phyloP scores from a whole-genome alignment of 2,888 invertebrate species.

The Euplagia quadripunctaria region DNA sequence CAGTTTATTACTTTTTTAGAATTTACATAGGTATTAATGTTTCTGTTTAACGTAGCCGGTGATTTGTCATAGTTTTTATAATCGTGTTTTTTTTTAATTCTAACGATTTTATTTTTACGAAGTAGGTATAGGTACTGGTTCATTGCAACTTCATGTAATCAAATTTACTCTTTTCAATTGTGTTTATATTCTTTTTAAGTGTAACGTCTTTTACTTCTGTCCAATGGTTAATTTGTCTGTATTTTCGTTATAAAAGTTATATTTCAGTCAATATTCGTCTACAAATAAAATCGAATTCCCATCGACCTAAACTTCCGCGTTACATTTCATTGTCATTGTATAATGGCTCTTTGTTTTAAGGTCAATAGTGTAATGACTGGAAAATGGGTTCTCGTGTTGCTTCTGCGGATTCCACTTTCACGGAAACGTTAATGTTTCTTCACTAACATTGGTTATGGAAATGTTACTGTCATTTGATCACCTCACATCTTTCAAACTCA shows the following conservation, averaged over 20 bases:
- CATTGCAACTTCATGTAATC: not conserved
- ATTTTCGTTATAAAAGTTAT: not conserved
- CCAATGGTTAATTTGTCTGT: not conserved
- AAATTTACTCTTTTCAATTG: not conserved
- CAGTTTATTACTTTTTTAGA: not conserved
- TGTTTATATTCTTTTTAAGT: not conserved
- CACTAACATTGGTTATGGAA: constrained; percentile 20
- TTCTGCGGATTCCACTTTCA: constrained; percentile 68
- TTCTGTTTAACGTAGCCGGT: no score
- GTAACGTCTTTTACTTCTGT: not conserved
- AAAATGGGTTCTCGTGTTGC: constrained; percentile 68
- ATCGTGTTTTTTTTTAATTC: not conserved
- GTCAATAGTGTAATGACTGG: constrained; percentile 66
- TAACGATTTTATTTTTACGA: not conserved
- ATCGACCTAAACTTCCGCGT: constrained; percentile 55
- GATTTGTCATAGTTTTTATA: not conserved
- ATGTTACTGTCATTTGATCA: constrained; percentile 13
- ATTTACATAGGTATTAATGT: no score
- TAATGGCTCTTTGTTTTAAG: constrained; percentile 78
- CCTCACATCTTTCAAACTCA: not conserved
- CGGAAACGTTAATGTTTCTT: constrained; percentile 51
- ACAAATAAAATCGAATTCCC: constrained; percentile 32
- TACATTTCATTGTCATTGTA: constrained; percentile 59
- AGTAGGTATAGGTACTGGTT: not conserved
- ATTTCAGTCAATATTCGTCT: not conserved